Evolutionary conservation across 2,888 invertebrate genomes (phyloP).

Genomic region (Zygaena filipendulae): DNA sequence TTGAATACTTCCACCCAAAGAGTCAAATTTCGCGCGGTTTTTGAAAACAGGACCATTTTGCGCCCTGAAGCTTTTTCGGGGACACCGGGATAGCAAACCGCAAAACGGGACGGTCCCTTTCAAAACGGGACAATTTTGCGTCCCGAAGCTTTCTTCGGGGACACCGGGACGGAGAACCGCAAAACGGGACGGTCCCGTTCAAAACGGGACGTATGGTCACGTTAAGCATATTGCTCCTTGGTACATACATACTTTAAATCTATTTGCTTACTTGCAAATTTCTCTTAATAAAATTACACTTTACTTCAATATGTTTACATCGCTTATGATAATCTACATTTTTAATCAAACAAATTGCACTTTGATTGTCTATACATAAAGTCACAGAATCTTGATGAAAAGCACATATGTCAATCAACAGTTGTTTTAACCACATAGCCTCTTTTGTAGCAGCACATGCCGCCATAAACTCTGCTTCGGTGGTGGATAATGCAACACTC

Average conservation of each 20-base stretch:
- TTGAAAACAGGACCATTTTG: too few species aligned
- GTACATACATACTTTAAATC: neutral
- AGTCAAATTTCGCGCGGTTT: too few species aligned
- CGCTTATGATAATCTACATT: conserved; percentile 4
- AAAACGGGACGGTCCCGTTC: too few species aligned
- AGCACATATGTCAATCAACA: neutral
- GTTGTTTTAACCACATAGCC: neutral
- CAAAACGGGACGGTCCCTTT: too few species aligned
- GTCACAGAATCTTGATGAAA: neutral
- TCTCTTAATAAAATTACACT: conserved; percentile 7
- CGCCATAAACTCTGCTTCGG: conserved; percentile 11
- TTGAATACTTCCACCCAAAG: too few species aligned
- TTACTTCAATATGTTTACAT: conserved; percentile 7
- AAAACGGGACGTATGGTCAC: too few species aligned
- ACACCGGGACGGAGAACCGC: too few species aligned
- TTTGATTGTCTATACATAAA: neutral
- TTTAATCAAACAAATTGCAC: conserved; percentile 6
- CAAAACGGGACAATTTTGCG: too few species aligned
- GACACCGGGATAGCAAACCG: too few species aligned
- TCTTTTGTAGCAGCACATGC: conserved; percentile 5
- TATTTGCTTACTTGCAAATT: conserved; percentile 4
- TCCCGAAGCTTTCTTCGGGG: too few species aligned
- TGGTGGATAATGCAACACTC: conserved; percentile 10
- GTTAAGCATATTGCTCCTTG: neutral
- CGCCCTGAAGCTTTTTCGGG: too few species aligned